Percentiles rank a stretch among this genome's conserved stretches.
These are phyloP conservation scores for Coracias cyanogaster DNA, from an alignment of 2,797 vertebrate genomes.

Conservation along the genomic window DNA sequence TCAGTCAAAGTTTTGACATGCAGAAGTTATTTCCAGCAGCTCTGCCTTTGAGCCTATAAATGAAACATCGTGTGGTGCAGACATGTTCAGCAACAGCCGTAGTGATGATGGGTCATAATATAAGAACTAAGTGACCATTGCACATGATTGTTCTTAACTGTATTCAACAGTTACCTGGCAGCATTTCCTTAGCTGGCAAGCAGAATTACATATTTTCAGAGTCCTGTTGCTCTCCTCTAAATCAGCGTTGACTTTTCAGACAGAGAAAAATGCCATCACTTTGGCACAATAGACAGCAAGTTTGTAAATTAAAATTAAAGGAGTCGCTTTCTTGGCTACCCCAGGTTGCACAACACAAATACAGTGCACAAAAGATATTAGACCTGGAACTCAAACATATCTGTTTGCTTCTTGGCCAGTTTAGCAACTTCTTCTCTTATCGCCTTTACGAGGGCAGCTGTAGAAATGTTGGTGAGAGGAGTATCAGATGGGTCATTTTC, in stretches of 20 bases:
- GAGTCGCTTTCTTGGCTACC: background rate
- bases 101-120: background rate
- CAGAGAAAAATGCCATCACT: background rate
- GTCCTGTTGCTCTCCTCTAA: background rate
- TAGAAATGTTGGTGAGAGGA: slow-evolving; percentile 94
- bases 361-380: background rate
- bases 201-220: background rate
- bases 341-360: background rate
- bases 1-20: slow-evolving; percentile 65
- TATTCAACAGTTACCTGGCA: slow-evolving; percentile 18
- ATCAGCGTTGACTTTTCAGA: background rate
- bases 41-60: slow-evolving; percentile 23
- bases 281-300: slow-evolving; percentile 3
- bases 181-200: slow-evolving; percentile 29
- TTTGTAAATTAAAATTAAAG: background rate
- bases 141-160: background rate
- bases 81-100: slow-evolving; percentile 37
- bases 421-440: slow-evolving; percentile 98
- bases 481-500: slow-evolving; percentile 84
- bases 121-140: slow-evolving; percentile 5
- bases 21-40: slow-evolving; percentile 68
- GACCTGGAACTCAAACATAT: slow-evolving; percentile 97
- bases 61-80: slow-evolving; percentile 18
- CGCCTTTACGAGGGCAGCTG: slow-evolving; percentile 94
- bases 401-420: slow-evolving; percentile 96